Base-by-base conservation (phyloP, 2,113 vertebrate species). In the Tiliqua scincoides region DNA sequence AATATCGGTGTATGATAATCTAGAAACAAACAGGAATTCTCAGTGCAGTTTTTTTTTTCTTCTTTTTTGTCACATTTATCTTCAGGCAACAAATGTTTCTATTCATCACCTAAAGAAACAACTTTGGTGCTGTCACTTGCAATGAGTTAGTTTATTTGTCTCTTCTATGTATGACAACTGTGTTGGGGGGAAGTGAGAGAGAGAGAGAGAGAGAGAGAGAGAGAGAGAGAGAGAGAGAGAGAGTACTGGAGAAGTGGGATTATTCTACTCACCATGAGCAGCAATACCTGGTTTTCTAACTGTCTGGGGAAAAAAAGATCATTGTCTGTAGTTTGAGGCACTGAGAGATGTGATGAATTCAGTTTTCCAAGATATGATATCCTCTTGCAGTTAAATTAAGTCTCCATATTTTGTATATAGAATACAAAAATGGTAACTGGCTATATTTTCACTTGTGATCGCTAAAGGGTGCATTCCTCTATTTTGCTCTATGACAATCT, bases 391-490 rank as follows among this genome's bases (percentile, higher is more conserved):
- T 91, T 87, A 78, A 65, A 88, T 43, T 65, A 18, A 62, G 63
- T 78, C 80, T 77, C 52, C 79, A 85, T 59, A 85, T 79, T 90
- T 65, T 75, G 78, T 3, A 14, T 83, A 52, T 62, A 88, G 2
- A 89, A 88, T 89, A 61, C 72, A 86, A 87, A 90, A 88, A 85
- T 81, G 77, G 84, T 79, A 92, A 87, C 91, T 88, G 88, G 93
- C 89, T 89, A 67, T 23, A 65, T 91, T 89, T 92, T 73, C 48
- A 88, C 48, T 2, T 0, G 57, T 91, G 88, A 72, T 81, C 89
- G 52, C 68, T 88, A 61, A 78, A 62, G 59, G 2, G 35, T 61
- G 27, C 54, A 61, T 8, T 78, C 15, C 54, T 61, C 23, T 11
- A 61, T 37, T 61, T n/a, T 78, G 35, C 32, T 6, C 32, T 57